Evolutionary conservation across 2,888 invertebrate genomes (phyloP).

Genomic region (Helicoverpa assulta): DNA sequence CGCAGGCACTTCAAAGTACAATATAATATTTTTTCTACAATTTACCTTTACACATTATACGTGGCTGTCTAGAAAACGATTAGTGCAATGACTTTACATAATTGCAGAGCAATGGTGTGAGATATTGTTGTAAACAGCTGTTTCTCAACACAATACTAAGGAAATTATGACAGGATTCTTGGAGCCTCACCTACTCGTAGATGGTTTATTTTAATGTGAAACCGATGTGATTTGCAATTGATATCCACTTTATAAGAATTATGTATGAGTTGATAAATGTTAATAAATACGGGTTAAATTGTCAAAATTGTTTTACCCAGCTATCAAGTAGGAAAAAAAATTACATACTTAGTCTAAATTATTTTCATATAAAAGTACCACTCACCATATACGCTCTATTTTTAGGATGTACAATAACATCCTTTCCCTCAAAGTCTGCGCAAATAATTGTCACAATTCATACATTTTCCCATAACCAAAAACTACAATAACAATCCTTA

Average conservation of each 20-base stretch:
- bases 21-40: slow-evolving; percentile 11
- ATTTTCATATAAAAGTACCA: too few relatives aligned
- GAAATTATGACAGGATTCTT: background rate
- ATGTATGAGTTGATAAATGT: too few relatives aligned
- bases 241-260: too few relatives aligned
- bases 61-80: slow-evolving; percentile 52
- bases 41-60: slow-evolving; percentile 22
- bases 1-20: slow-evolving; percentile 10
- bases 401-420: too few relatives aligned
- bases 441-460: background rate
- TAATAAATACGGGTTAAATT: too few relatives aligned
- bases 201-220: background rate
- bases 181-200: background rate
- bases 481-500: slow-evolving; percentile 20
- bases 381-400: too few relatives aligned
- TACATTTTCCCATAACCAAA: slow-evolving; percentile 5
- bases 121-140: slow-evolving; percentile 60
- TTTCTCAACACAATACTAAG: slow-evolving; percentile 25
- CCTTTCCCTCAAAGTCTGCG: background rate
- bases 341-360: too few relatives aligned
- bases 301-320: too few relatives aligned
- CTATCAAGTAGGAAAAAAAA: too few relatives aligned
- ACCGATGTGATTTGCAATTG: background rate
- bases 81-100: slow-evolving; percentile 59
- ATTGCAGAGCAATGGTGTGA: slow-evolving; percentile 33